These are phyloP conservation scores for Bibio marci DNA, from an alignment of 2,888 invertebrate species.

Conservation along the genomic window DNA sequence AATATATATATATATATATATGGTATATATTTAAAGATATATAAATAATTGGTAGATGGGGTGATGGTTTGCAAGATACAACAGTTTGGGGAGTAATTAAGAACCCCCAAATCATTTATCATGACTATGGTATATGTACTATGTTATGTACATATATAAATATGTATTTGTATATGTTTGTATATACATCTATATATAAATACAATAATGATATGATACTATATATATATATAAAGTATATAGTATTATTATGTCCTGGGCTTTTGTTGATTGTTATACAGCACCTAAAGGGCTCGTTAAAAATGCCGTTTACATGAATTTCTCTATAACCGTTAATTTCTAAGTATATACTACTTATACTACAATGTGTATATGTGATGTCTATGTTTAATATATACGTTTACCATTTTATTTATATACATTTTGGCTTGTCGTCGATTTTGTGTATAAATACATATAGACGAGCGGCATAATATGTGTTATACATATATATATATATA, in stretches of 20 bases:
- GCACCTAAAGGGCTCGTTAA: conserved; percentile 21
- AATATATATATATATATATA: not conserved
- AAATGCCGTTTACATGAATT: conserved; percentile 14
- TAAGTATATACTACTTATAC: not conserved
- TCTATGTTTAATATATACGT: not conserved
- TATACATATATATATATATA: not conserved
- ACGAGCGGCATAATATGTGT: not conserved
- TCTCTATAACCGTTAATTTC: conserved; percentile 17
- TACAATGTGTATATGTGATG: not conserved
- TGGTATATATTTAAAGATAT: not conserved
- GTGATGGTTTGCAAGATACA: conserved; percentile 11
- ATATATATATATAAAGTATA: too few species aligned
- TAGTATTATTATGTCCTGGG: conserved; percentile 8
- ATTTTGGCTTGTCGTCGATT: not conserved
- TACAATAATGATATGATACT: too few species aligned
- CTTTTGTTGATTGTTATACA: conserved; percentile 22
- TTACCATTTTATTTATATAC: not conserved
- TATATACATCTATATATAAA: too few species aligned
- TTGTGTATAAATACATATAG: not conserved
- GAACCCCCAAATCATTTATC: conserved; percentile 24
- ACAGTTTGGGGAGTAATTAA: conserved; percentile 26
- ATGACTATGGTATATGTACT: conserved; percentile 12
- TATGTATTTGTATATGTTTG: too few species aligned
- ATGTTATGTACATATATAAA: too few species aligned
- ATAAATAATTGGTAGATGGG: not conserved